Evolutionary conservation across 2,888 invertebrate species (phyloP), one percentile per base, ranked within the genome.

Genomic region (Nomada goodeniana): DNA sequence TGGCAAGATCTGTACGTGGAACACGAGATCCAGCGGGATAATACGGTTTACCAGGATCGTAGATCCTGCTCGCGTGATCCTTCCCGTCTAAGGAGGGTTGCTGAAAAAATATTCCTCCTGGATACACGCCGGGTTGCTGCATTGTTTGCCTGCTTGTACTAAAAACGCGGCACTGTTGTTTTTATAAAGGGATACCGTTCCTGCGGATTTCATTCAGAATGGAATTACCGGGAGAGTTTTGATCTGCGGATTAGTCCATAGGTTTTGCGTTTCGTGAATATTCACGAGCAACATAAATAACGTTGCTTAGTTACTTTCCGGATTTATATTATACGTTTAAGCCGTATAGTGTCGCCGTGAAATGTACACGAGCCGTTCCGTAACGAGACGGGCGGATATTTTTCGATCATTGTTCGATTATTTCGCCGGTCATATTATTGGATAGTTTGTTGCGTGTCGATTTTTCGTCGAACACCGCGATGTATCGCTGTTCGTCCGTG

Each of bases 1-100:
- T n/a, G 11, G 29, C 65, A 47, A 57, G 60, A 71, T 47, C 59
- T 64, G 26, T 36, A 23, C 73, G 57, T 50, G 57, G 77, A 53
- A 82, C 47, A 68, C 55, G 63, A 69, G 67, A 76, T 89, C 82
- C 85, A 60, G 57, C 67, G 69, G 76, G 84, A 79, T 89, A 89
- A 90, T 89, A 83, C 86, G 83, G 88, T 87, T 89, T 88, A 89
- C 84, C 71, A 1, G 79, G 72, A 83, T 80, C 80, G 72, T 64
- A 67, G 81, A 85, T 74, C 71, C 67, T 57, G 20, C 57, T 65
- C 82, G 75, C 71, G 74, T 20, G 82, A 77, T 72, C 69, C 80
- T 82, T 72, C 74, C 15, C 73, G 70, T 52, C 67, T 42, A 60
- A 64, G 68, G 70, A 80, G 18, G 77, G 61, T 72, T 75, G 61